Base-by-base conservation (phyloP, 2,113 vertebrate genomes). In the Calypte anna region DNA sequence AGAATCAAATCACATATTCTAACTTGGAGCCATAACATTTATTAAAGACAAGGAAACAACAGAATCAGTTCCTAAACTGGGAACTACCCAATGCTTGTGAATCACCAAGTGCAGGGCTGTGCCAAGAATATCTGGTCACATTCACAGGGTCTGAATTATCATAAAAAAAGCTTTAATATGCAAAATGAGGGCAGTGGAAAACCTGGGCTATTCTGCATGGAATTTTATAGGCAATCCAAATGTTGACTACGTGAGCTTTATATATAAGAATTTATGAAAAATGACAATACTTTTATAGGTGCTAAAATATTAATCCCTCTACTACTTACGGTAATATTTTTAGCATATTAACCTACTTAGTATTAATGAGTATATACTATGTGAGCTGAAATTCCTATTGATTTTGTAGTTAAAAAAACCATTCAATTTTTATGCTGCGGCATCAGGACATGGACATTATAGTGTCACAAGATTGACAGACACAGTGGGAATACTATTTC, bases 271-370 rank as follows among this genome's bases (percentile, higher is more conserved):
- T 83, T 72, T 72, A 44, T 84, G 53, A 82, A 91, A 86, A 90
- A 75, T 67, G 8, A 3, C 3, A 46, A 57, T 40, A 64, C 2
- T 91, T 91, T 72, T 57, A 31, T 44, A 79, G n/a, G 7, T 54
- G 8, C 48, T 90, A 30, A 77, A 88, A 61, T 86, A 78, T 90
- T 81, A 88, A 88, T 67, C 7, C 1, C 8, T 70, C 16, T 51
- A 30, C 24, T 83, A 81, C 83, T 88, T 94, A 72, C 67, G 43
- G 16, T 30, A 78, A 53, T 85, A 27, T 88, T 86, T 94, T 90
- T 18, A 74, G 62, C 15, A 28, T 72, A 94, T 92, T 82, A 92
- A 72, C 4, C 25, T 86, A 70, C 44, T 84, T 44, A 68, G 21
- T 81, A 81, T 91, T 86, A 92, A 78, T 63, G 70, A 72, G 18